Base-by-base conservation (phyloP, 2,113 vertebrate species). In the Triplophysa tibetana region DNA sequence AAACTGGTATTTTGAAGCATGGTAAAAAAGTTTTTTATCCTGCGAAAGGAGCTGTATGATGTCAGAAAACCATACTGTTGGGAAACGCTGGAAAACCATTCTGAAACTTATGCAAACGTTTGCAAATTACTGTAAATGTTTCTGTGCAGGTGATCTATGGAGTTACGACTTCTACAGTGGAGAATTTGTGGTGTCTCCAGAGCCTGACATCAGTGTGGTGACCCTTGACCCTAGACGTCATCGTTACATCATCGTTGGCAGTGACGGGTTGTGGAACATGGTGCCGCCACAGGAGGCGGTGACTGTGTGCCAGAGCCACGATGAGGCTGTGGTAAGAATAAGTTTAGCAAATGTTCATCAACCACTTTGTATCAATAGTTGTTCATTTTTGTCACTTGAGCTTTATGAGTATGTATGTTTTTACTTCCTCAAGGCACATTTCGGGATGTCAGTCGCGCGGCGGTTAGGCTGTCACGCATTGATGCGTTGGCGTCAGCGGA, bases 101-200 rank as follows among this genome's bases (percentile, higher is more conserved):
- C 33, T 38, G 33, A 38, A 7, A 38, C 21, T 63, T 14, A 6
- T 63, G 12, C 61, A 29, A 63, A 63, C 1, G 33, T 8, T 38
- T 38, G 33, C 5, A 38, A 38, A 63, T 63, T 5, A 11, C 54
- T 56, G 8, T 58, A 21, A 63, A 63, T 63, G 24, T 63, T 13
- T 63, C 14, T 63, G 11, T 63, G 23, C 60, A 98, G 97, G 97
- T 29, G 97, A 98, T 77, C 92, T 99, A 48, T 99, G 97, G 97
- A 99, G 97, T 88, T 99, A 99, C 0, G 95, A 99, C 81, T 99
- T 99, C 91, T 98, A 97, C 92, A 98, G 95, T 4, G 96, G 97
- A 21, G 94, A 98, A 60, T 99, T 99, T 89, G 95, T 99, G 2
- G 97, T 99, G 64, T 98, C 97, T 14, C 97, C 97, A 0, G 97